Conservation (phyloP, 2,888 invertebrate species). For the Metopia argyrocephala region DNA sequence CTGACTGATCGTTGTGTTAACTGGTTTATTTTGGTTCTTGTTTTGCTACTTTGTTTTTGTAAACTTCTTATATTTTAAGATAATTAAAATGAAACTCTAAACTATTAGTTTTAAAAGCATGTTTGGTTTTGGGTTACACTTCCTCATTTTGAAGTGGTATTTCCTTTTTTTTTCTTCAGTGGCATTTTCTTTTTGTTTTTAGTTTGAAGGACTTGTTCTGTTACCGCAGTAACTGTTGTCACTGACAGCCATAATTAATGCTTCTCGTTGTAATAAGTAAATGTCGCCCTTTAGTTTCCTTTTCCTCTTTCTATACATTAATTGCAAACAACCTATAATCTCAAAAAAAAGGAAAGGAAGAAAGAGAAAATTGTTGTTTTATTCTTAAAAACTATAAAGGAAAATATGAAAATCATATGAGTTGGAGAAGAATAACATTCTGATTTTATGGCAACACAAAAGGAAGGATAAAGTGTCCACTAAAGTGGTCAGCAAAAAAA, state of each 20-base stretch:
- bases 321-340: not conserved
- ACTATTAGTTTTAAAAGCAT: constrained; percentile 30
- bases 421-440: not conserved
- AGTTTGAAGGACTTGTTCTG: constrained; percentile 11
- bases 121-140: constrained; percentile 5
- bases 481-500: constrained; percentile 5
- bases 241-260: constrained; percentile 48
- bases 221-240: constrained; percentile 44
- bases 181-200: not conserved
- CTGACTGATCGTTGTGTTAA: no score
- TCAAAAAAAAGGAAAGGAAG: not conserved
- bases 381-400: not conserved
- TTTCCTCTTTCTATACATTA: not conserved
- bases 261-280: constrained; percentile 1
- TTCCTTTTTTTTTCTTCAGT: not conserved
- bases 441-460: not conserved
- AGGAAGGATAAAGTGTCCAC: constrained; percentile 5
- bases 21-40: not conserved
- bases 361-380: not conserved
- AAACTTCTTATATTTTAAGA: not conserved
- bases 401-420: not conserved
- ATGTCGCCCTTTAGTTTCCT: not conserved
- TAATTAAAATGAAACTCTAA: constrained; percentile 16
- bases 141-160: no score
- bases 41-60: not conserved